Evolutionary conservation across 1,140 invertebrate species (phyloP).

Genomic region (Neomicropteryx cornuta): DNA sequence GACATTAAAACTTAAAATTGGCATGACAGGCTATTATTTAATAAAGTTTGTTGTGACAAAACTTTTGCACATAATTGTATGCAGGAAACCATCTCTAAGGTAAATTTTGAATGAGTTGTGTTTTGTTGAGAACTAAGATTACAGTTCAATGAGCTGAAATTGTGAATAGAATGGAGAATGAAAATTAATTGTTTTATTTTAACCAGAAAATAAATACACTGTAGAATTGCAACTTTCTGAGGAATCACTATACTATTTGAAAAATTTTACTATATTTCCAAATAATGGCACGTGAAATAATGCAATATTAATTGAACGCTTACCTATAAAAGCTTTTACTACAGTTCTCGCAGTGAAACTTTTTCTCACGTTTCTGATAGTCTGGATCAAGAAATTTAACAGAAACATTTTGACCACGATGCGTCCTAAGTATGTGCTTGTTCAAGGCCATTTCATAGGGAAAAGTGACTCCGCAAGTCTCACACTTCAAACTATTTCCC

Average conservation of each 20-base stretch:
- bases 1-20: too few relatives aligned
- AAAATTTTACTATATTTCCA: neutral
- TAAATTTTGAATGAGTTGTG: too few relatives aligned
- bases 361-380: constrained; percentile 14
- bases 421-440: constrained; percentile 11
- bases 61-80: too few relatives aligned
- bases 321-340: constrained; percentile 32
- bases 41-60: too few relatives aligned
- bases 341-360: constrained; percentile 24
- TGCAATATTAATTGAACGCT: constrained; percentile 7
- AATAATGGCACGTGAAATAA: neutral
- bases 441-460: constrained; percentile 13
- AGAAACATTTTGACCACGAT: constrained; percentile 12
- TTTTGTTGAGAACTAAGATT: too few relatives aligned
- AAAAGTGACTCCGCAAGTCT: constrained; percentile 14
- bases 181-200: too few relatives aligned
- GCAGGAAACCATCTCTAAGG: too few relatives aligned
- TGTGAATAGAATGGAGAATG: too few relatives aligned
- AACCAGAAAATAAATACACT: too few relatives aligned
- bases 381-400: constrained; percentile 13
- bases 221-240: too few relatives aligned
- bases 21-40: too few relatives aligned
- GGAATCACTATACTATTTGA: neutral
- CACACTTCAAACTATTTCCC: constrained; percentile 12
- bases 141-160: too few relatives aligned